Base-by-base conservation (phyloP, 2,113 vertebrate species). In the Oxygymnocypris stewartii region DNA sequence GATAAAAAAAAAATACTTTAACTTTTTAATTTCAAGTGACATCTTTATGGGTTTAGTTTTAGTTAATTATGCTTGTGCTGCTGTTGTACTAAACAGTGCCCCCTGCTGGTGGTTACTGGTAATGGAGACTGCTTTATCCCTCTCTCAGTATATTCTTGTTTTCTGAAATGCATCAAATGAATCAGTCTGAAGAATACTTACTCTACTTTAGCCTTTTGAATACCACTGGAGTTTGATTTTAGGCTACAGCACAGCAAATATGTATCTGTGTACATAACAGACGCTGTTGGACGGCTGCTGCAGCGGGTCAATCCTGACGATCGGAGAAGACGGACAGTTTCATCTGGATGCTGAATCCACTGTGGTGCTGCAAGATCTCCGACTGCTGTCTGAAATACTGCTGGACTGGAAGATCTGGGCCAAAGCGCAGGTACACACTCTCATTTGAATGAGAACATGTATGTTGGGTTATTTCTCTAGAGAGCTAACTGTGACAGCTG, bases 351-450 rank as follows among this genome's bases (percentile, higher is more conserved):
- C 91, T 0, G 96, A 97, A 86, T 96, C 98, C 37, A 91, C 88
- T 49, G 96, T 96, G 23, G 96, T 99, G 89, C 96, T 99, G 31
- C 97, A 97, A 89, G 97, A 99, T 86, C 94, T 97, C 86, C 93
- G 92, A 0, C 93, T 99, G 51, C 90, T 99, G 44, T 97, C 98
- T 88, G 96, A 98, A 40, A 82, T 99, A 2, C 90, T 99, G 74
- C 92, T 99, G 88, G 98, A 99, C 93, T 99, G 98, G 98, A 99
- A 98, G 92, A 96, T 99, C 91, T 99, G 98, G 98, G 95, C 95
- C 90, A 98, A 97, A 90, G 97, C 96, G 77, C 94, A 96, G 95
- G 96, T 95, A 5, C 90, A 92, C 90, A 90, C 92, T 88, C 20
- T 0, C 9, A 42, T 73, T 37, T 23, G 4, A 71, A 40, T 71